Percentiles rank a stretch among this genome's conserved stretches.
Evolutionary conservation across 2,113 vertebrate genomes (phyloP).

Genomic region (Rousettus leschenaultii): DNA sequence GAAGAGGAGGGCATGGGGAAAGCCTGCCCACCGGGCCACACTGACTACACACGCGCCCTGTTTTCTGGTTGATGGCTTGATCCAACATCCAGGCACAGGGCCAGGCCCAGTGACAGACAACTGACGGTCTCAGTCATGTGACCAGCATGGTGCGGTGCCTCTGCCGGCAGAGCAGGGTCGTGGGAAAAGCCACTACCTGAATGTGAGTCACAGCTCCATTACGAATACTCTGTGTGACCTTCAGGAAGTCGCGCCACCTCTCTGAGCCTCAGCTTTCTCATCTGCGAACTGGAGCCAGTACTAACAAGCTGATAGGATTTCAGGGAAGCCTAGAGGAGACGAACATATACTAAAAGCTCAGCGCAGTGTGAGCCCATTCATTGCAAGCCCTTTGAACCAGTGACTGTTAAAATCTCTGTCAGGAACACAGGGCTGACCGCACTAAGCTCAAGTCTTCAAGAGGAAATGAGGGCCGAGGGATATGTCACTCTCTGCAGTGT

Average conservation of each 20-base stretch:
- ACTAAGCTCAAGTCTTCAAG: not conserved
- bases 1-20: not conserved
- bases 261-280: not conserved
- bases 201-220: not conserved
- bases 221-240: not conserved
- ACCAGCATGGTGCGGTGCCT: not conserved
- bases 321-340: not conserved
- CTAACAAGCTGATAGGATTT: not conserved
- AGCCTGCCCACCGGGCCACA: not conserved
- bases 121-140: not conserved
- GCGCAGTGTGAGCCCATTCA: not conserved
- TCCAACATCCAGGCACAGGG: not conserved
- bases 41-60: rapidly evolving
- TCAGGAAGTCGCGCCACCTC: not conserved
- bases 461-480: not conserved
- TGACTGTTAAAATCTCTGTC: not conserved
- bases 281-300: not conserved
- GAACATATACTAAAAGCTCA: not conserved
- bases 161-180: rapidly evolving
- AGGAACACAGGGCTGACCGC: not conserved
- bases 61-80: not conserved
- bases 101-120: not conserved
- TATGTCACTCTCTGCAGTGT: not conserved
- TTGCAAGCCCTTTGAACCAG: not conserved
- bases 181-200: not conserved